phyloP scores from a whole-genome alignment of 2,113 vertebrate genomes.

The Albula glossodonta region DNA sequence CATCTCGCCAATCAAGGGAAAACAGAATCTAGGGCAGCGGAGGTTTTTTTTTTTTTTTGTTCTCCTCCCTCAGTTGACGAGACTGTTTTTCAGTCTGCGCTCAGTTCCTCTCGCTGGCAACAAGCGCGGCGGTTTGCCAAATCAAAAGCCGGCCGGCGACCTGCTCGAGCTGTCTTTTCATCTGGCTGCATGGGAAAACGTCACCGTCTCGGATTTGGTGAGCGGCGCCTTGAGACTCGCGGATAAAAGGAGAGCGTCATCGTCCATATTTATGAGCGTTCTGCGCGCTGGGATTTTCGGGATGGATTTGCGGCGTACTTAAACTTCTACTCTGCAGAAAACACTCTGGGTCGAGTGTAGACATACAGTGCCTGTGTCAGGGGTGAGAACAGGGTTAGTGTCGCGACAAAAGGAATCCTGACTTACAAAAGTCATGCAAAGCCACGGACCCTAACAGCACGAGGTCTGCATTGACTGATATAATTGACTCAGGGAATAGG shows the following conservation, averaged over 20 bases:
- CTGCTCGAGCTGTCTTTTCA: background rate
- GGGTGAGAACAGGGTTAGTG: background rate
- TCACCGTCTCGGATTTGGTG: no score
- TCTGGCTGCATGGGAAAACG: background rate
- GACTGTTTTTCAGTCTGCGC: background rate
- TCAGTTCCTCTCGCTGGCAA: background rate
- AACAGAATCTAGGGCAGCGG: background rate
- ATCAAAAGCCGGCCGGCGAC: background rate
- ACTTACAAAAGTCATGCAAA: background rate
- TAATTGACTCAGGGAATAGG: background rate
- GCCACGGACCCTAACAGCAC: background rate
- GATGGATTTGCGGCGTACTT: background rate
- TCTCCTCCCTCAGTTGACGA: background rate
- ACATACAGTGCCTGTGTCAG: background rate
- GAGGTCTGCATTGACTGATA: background rate
- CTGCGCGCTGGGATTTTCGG: background rate
- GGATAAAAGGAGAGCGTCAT: background rate
- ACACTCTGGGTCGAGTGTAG: background rate
- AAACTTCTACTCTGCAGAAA: background rate
- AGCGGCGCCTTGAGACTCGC: no score
- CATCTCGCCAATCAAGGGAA: background rate
- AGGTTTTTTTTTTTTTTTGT: background rate
- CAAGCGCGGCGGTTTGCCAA: background rate
- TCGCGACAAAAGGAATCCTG: constrained; percentile 45
- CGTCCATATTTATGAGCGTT: background rate